Percentiles rank a stretch among this genome's conserved stretches.
phyloP scores from a whole-genome alignment of 1,140 invertebrate species.

The Amphibalanus amphitrite region DNA sequence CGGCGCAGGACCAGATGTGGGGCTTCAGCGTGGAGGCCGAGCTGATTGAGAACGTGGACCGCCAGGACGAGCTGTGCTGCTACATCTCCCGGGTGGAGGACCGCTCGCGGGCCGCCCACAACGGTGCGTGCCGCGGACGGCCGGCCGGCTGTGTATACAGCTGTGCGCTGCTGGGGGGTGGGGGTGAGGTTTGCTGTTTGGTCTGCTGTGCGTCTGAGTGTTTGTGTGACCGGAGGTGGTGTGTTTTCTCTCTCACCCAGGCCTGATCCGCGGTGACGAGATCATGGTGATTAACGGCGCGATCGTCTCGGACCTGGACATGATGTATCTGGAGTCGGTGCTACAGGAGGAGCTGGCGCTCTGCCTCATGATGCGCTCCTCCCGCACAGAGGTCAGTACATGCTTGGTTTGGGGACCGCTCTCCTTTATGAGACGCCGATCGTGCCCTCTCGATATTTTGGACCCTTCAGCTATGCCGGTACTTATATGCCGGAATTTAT shows the following conservation, averaged over 20 bases:
- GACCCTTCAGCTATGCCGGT: too few relatives aligned
- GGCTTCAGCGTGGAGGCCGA: constrained; percentile 95
- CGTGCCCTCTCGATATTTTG: too few relatives aligned
- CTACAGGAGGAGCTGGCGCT: constrained; percentile 84
- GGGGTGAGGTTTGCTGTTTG: too few relatives aligned
- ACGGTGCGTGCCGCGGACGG: too few relatives aligned
- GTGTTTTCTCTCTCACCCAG: constrained; percentile 35
- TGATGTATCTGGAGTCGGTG: constrained; percentile 92
- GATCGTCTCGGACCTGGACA: constrained; percentile 92
- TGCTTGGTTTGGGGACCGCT: too few relatives aligned
- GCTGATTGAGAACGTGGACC: constrained; percentile 82
- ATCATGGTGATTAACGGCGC: constrained; percentile 97
- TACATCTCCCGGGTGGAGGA: constrained; percentile 90
- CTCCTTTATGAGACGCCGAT: too few relatives aligned
- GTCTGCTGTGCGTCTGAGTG: too few relatives aligned
- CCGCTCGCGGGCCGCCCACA: constrained; percentile 83
- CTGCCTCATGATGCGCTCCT: constrained; percentile 95
- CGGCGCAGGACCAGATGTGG: constrained; percentile 84
- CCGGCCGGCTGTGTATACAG: not conserved
- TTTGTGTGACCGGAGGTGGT: too few relatives aligned
- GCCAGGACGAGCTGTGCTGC: constrained; percentile 90
- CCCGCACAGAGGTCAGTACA: constrained; percentile 60
- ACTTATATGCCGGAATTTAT: too few relatives aligned
- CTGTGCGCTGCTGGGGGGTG: too few relatives aligned
- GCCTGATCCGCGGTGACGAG: constrained; percentile 91